Percentiles rank a stretch among this genome's conserved stretches.
Evolutionary conservation across 2,888 invertebrate genomes (phyloP).

Genomic region (Metopia argyrocephala): DNA sequence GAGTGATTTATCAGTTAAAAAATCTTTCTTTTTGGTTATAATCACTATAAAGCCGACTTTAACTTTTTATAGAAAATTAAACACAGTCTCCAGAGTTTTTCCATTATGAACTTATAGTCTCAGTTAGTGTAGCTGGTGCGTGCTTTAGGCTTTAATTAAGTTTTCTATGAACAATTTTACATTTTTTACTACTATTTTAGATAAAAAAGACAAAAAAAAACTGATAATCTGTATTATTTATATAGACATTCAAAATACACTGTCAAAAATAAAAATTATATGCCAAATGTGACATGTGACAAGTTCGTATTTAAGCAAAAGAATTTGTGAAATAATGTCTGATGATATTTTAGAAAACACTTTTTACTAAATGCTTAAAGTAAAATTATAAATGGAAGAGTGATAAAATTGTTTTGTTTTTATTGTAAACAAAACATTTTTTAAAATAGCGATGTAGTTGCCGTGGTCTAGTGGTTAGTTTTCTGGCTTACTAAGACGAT

Average conservation of each 20-base stretch:
- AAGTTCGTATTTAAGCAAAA: no score
- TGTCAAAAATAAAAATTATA: not conserved
- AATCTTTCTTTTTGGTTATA: constrained; percentile 22
- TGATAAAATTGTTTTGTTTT: no score
- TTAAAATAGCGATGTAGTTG: no score
- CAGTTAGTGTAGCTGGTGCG: constrained; percentile 46
- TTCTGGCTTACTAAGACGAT: no score
- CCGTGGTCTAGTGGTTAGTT: no score
- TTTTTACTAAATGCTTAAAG: no score
- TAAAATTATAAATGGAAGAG: no score
- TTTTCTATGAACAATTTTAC: constrained; percentile 47
- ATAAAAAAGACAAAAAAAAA: constrained; percentile 13
- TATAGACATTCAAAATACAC: constrained; percentile 16
- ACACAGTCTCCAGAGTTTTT: constrained; percentile 37
- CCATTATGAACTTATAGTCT: constrained; percentile 7
- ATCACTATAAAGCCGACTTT: constrained; percentile 52
- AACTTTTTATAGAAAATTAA: constrained; percentile 24
- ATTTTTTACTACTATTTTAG: constrained; percentile 28
- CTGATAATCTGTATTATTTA: constrained; percentile 52
- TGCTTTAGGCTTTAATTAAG: constrained; percentile 64
- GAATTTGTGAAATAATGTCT: no score
- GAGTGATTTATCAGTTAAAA: constrained; percentile 61
- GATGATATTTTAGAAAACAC: no score
- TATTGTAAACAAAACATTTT: no score
- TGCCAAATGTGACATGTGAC: no score